Evolutionary conservation across 2,113 vertebrate species (phyloP), one percentile per base, ranked within the genome.

Genomic region (Rutilus rutilus): DNA sequence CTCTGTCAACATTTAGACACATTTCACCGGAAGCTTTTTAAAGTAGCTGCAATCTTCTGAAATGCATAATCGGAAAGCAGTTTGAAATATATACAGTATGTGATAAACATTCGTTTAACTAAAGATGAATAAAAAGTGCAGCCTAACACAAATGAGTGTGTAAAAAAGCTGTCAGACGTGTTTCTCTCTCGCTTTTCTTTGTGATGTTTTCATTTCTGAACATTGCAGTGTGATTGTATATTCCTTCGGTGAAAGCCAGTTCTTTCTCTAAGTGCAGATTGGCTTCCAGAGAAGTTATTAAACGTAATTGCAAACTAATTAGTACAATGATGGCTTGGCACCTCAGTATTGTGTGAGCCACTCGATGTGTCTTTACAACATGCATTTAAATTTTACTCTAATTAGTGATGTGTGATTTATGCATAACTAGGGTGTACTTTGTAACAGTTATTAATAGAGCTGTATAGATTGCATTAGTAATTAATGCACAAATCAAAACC

Each of bases 241-340:
- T 82, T 86, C 81, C 69, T 73, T 84, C 65, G 21, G 33, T 27
- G 30, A 60, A 83, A 82, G 67, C 42, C 23, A 19, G 27, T 62
- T 89, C 89, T 88, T 86, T 73, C 78, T 89, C 91, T 87, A 91
- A 65, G 90, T 86, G 90, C 89, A 92, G 93, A 94, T 93, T 92
- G 91, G 91, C 93, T 95, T 93, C 91, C 92, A 92, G 91, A 93
- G 91, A 95, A 93, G 90, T 93, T 95, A 95, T 95, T 95, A 95
- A 94, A 94, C 92, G 92, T 95, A 94, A 95, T 95, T 95, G 93
- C 94, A 94, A 95, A 94, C 93, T 95, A 95, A 95, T 95, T 95
- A 95, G 94, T 92, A 92, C 93, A 91, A 91, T 89, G 90, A 94
- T 93, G 93, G 92, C 93, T 94, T 94, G 94, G 93, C 93, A 94